A percentile compares a stretch with the other conserved stretches of the same genome.
Conservation (phyloP, 37 sponge, comb jelly and placozoan species). For the Ianthella basta region DNA sequence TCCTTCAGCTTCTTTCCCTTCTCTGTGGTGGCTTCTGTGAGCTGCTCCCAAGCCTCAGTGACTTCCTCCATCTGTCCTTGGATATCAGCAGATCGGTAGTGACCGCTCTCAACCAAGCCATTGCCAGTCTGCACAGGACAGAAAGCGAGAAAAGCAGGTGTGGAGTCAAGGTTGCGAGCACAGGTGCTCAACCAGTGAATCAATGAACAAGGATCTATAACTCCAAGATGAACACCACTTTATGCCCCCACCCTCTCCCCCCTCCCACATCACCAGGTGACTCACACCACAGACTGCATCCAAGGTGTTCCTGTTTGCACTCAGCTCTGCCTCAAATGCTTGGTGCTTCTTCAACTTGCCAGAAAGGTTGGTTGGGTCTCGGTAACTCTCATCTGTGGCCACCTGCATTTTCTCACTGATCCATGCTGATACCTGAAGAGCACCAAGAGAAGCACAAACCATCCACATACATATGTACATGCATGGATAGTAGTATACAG, state of each 20-base stretch:
- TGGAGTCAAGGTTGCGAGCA: too few species aligned
- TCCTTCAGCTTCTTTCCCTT: constrained; percentile 71
- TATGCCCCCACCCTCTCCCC: background rate
- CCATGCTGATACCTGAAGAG: constrained; percentile 16
- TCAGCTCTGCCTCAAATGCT: constrained; percentile 90
- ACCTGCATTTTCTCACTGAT: constrained; percentile 84
- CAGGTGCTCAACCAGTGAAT: too few species aligned
- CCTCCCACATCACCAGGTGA: too few species aligned
- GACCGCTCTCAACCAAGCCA: constrained; percentile 54
- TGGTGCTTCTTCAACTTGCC: constrained; percentile 93
- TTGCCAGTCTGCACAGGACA: constrained; percentile 51
- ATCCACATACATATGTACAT: too few species aligned
- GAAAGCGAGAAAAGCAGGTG: background rate
- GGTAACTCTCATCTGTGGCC: constrained; percentile 84
- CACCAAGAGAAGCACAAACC: background rate
- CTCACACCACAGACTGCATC: constrained; percentile 71
- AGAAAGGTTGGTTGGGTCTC: constrained; percentile 86
- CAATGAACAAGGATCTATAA: too few species aligned
- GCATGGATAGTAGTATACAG: too few species aligned
- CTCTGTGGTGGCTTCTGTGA: constrained; percentile 63
- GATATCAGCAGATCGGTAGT: constrained; percentile 65
- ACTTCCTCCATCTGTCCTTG: constrained; percentile 49
- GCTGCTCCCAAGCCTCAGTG: constrained; percentile 73
- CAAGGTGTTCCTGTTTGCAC: constrained; percentile 83
- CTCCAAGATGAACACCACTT: too few species aligned